phyloP scores from a whole-genome alignment of 2,888 invertebrate species.

The Cataglyphis livida region DNA sequence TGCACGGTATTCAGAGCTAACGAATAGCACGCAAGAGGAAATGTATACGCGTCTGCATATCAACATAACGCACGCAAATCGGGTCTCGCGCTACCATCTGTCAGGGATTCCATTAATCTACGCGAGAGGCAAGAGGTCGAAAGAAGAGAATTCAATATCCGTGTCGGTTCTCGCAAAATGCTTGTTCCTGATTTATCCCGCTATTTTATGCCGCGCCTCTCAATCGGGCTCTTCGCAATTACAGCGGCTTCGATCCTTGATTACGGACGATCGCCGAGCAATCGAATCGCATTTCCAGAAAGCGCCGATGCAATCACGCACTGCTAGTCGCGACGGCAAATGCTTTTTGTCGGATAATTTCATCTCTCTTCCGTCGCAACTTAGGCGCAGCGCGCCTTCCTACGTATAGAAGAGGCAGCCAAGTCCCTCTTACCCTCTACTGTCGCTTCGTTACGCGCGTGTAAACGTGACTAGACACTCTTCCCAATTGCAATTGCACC shows the following conservation, averaged over 20 bases:
- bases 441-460: slow-evolving; percentile 45
- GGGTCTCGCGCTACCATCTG: slow-evolving; percentile 37
- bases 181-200: slow-evolving; percentile 31
- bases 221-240: slow-evolving; percentile 38
- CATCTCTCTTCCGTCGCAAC: slow-evolving; percentile 22
- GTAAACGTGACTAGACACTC: slow-evolving; percentile 71
- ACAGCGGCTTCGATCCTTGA: slow-evolving; percentile 35
- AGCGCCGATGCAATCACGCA: slow-evolving; percentile 42
- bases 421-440: neutral
- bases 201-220: slow-evolving; percentile 36
- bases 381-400: slow-evolving; percentile 12
- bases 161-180: slow-evolving; percentile 17
- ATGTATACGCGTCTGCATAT: neutral
- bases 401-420: slow-evolving; percentile 21
- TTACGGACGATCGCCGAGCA: slow-evolving; percentile 38
- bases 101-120: slow-evolving; percentile 40
- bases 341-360: slow-evolving; percentile 48
- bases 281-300: slow-evolving; percentile 5
- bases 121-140: neutral
- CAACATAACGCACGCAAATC: slow-evolving; percentile 23
- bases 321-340: slow-evolving; percentile 45
- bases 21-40: slow-evolving; percentile 24
- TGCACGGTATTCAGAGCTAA: slow-evolving; percentile 19
- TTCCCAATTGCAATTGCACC: slow-evolving; percentile 65
- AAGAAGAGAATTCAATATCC: slow-evolving; percentile 33